Base-by-base conservation (phyloP, 2,888 invertebrate genomes). In the Myathropa florea region DNA sequence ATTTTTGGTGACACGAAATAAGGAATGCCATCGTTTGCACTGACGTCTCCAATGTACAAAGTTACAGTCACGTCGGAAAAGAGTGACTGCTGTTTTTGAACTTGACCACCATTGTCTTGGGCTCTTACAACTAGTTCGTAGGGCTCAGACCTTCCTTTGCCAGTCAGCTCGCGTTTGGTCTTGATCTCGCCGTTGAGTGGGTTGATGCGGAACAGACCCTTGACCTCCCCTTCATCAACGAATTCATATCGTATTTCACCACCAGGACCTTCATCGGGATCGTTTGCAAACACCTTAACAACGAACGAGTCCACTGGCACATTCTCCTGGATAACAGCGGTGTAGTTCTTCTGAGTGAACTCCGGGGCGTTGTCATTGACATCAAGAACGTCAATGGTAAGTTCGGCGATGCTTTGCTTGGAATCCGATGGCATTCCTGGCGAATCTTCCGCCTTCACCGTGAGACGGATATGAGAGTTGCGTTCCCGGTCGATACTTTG, bases 11-110 rank as follows among this genome's bases (percentile, higher is more conserved):
- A 93, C 18, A 96, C 94, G 89, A 97, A 96, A 26, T 94, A 93
- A 0, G 97, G 97, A 0, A 96, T 95, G 0, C 97, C 97, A 90
- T 97, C 97, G 89, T 97, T 97, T 79, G 95, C 95, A 67, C 96
- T 96, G 0, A 97, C 96, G 89, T 97, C 97, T 0, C 96, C 96
- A 53, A 97, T 95, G 88, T 95, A 95, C 3, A 97, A 90, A 0
- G 94, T 93, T 0, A 97, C 92, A 4, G 94, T 93, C 0, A 95
- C 94, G 85, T 95, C 95, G 0, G 95, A 94, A 60, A 93, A 94
- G 6, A 96, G 93, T 0, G 94, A 94, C 10, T 90, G 89, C 67
- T 93, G 93, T 39, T 93, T 93, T 3, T 90, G 90, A 28, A 93
- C 89, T 64, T 95, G 95, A 57, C 93, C 93, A 0, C 96, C 96